Evolutionary conservation across 1,140 invertebrate species (phyloP), one percentile per base, ranked within the genome.

Genomic region (Drosophila tristis): DNA sequence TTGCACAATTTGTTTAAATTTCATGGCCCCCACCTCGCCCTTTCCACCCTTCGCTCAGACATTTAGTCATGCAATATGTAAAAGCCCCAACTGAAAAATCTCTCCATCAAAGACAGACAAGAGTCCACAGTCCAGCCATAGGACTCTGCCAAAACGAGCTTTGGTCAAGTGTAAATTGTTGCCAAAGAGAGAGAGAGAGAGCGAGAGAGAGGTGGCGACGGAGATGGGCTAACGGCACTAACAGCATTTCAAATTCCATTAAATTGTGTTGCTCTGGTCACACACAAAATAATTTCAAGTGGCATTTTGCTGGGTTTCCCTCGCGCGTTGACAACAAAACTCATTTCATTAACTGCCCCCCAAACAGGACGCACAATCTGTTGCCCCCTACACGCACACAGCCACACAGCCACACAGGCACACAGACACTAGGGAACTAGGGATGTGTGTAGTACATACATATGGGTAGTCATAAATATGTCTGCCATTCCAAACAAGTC

Each of bases 1-100:
- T 86, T 86, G 65, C 65, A 74, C 82, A 81, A 86, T 86, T 87
- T 87, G 81, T 86, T 87, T 62, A 78, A 81, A 86, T 86, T 87
- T 86, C 68, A 87, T 77, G 81, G 58, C 74, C 45, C 9, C 20
- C 20, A 20, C 20, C 20, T 20, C 2, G 1, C 20, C 20, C 20
- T 20, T 20, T 20, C 20, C 20, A 20, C 20, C 20, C 20, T 20
- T 20, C 20, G 79, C 76, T 66, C 73, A 73, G 80, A 74, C 81
- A 51, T 45, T 74, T 76, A 85, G 70, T 64, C 65, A 80, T 74
- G 79, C 57, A 78, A 85, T 70, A 67, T 85, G 74, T 80, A 68
- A 57, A 58, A 57, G 49, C 47, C 3, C 9, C 47, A 26, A 61
- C 44, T 35, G 31, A 4, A 35, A 70, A 78, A 74, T 67, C 63